Conservation (phyloP, 2,888 invertebrate genomes). For the Drosophila neonasuta region DNA sequence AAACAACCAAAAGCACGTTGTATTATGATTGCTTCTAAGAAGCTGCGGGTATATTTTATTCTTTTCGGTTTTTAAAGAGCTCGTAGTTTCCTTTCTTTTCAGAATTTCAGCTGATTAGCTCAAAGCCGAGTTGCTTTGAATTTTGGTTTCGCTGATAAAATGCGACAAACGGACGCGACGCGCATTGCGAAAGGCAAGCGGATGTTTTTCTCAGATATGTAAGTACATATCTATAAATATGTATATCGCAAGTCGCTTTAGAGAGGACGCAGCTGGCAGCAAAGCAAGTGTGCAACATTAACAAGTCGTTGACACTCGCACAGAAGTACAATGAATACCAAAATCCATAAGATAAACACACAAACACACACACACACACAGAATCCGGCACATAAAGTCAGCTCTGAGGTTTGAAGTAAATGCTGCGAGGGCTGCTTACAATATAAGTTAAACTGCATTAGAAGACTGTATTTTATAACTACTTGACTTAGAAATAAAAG, state of each 20-base stretch:
- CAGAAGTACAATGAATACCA: constrained; percentile 15
- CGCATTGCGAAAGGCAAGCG: constrained; percentile 28
- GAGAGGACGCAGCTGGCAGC: constrained; percentile 36
- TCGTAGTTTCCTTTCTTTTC: constrained; percentile 26
- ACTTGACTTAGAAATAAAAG: too few relatives aligned
- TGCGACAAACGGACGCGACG: neutral
- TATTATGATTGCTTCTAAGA: constrained; percentile 43
- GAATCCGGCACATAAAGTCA: constrained; percentile 20
- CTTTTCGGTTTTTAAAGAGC: constrained; percentile 2
- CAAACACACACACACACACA: neutral
- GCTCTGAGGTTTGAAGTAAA: constrained; percentile 10
- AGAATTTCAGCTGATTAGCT: constrained; percentile 18
- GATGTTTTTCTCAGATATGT: constrained; percentile 36
- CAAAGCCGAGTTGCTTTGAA: neutral
- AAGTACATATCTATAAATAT: constrained; percentile 10
- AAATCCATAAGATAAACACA: constrained; percentile 39
- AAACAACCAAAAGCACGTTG: neutral
- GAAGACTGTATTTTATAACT: too few relatives aligned
- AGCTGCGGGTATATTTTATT: constrained; percentile 19
- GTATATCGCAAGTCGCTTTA: constrained; percentile 27
- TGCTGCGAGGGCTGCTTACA: constrained; percentile 7
- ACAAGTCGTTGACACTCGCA: constrained; percentile 44
- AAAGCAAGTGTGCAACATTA: constrained; percentile 22
- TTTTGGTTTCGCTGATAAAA: constrained; percentile 20
- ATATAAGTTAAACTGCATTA: neutral